Conservation (phyloP, 2,888 invertebrate species). For the Ectobius pallidus region DNA sequence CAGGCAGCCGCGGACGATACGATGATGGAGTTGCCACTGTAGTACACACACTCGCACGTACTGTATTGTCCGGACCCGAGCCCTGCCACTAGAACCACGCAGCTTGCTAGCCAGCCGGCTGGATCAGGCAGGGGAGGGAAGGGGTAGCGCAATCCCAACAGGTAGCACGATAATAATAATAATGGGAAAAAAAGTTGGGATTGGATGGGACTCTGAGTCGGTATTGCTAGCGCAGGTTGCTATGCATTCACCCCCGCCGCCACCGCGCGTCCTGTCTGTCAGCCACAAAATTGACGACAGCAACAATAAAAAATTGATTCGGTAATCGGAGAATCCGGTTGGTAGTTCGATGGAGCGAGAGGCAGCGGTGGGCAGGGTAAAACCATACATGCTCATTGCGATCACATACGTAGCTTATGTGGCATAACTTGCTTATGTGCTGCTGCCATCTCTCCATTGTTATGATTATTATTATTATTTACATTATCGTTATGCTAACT, state of each 20-base stretch:
- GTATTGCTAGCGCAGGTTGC: slow-evolving; percentile 13
- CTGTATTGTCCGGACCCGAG: slow-evolving; percentile 1
- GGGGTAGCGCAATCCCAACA: slow-evolving; percentile 10
- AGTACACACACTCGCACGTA: background rate
- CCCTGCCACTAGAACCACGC: background rate
- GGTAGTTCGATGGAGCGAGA: too few species aligned
- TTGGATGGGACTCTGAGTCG: slow-evolving; percentile 20
- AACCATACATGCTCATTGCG: too few species aligned
- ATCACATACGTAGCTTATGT: too few species aligned
- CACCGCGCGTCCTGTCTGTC: background rate
- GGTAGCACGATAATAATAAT: slow-evolving; percentile 15
- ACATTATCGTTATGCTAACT: too few species aligned
- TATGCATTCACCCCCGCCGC: background rate
- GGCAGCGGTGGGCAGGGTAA: too few species aligned
- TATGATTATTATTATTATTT: too few species aligned
- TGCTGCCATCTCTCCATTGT: too few species aligned
- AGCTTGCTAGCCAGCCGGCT: too few species aligned
- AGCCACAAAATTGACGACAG: background rate
- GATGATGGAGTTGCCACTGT: background rate
- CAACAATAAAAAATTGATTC: slow-evolving; percentile 13
- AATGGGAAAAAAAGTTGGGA: slow-evolving; percentile 21
- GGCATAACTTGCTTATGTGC: too few species aligned
- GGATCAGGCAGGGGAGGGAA: background rate
- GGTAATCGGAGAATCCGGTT: background rate
- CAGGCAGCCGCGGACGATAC: too few species aligned